Conservation (phyloP, 2,888 invertebrate genomes). For the Diplazon laetatorius region DNA sequence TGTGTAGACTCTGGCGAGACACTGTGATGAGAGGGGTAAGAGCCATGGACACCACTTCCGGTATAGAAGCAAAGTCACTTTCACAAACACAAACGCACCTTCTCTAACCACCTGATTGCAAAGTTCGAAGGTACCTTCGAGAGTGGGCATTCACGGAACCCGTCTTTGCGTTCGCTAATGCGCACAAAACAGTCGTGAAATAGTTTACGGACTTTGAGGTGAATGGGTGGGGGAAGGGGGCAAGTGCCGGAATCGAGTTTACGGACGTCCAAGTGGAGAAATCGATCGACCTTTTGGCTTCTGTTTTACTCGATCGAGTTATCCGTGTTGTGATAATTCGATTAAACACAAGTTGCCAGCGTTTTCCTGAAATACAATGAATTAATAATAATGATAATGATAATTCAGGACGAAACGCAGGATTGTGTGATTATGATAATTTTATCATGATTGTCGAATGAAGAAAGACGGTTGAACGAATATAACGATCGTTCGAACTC, state of each 20-base stretch:
- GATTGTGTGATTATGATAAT: neutral
- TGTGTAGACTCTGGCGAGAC: neutral
- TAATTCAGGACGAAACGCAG: conserved; percentile 33
- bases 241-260: conserved; percentile 10
- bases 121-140: conserved; percentile 50
- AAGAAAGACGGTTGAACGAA: neutral
- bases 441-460: neutral
- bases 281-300: conserved; percentile 30
- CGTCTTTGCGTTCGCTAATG: conserved; percentile 30
- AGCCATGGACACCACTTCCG: conserved; percentile 25
- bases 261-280: conserved; percentile 7
- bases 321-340: neutral
- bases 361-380: conserved; percentile 15
- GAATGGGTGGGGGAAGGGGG: too few relatives aligned
- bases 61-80: conserved; percentile 42
- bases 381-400: too few relatives aligned
- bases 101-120: conserved; percentile 46
- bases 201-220: conserved; percentile 6
- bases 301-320: neutral
- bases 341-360: conserved; percentile 13
- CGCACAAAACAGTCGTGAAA: neutral
- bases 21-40: conserved; percentile 16
- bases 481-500: neutral
- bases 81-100: neutral
- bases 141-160: neutral